Percentiles rank a stretch among this genome's conserved stretches.
These are phyloP conservation scores for Sus cebifrons DNA, from an alignment of 2,797 vertebrate genomes.

Conservation along the genomic window DNA sequence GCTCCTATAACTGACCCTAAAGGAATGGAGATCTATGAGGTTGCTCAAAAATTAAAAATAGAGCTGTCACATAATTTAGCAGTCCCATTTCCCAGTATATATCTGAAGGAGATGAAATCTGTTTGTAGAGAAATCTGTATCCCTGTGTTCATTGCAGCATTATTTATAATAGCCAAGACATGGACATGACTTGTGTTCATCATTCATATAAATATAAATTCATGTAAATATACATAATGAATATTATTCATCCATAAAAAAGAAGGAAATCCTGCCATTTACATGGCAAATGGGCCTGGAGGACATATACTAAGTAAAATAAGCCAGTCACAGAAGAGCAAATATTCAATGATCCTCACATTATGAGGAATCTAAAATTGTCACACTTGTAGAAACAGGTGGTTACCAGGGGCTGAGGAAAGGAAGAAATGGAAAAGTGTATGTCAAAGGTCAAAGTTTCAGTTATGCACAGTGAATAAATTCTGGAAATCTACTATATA, in stretches of 20 bases:
- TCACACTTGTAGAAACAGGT: not conserved
- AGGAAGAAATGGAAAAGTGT: not conserved
- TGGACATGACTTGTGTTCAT: not conserved
- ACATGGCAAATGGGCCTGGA: not conserved
- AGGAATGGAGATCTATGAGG: not conserved
- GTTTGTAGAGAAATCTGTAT: not conserved
- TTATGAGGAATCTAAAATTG: slow-evolving; percentile 9
- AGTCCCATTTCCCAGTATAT: not conserved
- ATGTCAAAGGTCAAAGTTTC: not conserved
- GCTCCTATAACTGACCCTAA: not conserved
- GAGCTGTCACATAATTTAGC: not conserved
- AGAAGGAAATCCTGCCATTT: not conserved
- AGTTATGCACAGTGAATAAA: not conserved
- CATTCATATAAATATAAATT: not conserved
- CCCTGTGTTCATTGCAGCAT: not conserved
- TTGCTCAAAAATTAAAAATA: not conserved
- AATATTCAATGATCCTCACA: not conserved
- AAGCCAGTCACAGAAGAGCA: slow-evolving; percentile 14
- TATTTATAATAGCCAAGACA: not conserved
- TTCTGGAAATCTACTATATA: not conserved
- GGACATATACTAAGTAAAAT: not conserved
- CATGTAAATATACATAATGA: not conserved
- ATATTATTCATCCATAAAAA: not conserved
- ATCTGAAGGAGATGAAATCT: not conserved
- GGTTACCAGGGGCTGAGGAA: not conserved